Evolutionary conservation across 2,113 vertebrate species (phyloP).

Genomic region (Cyprinodon brontotheroides): DNA sequence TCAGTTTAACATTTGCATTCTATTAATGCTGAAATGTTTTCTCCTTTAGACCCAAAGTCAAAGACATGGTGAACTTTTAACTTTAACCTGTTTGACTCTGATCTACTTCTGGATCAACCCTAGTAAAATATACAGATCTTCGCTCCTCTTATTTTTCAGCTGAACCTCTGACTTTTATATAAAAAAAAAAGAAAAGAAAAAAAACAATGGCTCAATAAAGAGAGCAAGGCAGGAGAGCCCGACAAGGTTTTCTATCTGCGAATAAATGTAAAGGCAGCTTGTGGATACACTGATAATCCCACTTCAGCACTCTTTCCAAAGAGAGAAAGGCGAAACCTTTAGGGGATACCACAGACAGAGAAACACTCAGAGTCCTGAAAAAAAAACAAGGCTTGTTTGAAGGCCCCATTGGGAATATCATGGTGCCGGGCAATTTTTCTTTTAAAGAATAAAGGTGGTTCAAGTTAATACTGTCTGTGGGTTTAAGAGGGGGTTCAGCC

Average conservation of each 20-base stretch:
- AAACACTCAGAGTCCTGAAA: slow-evolving; percentile 75
- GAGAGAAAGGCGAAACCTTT: slow-evolving; percentile 76
- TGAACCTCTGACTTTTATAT: slow-evolving; percentile 62
- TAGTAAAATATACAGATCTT: slow-evolving; percentile 33
- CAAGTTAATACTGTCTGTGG: slow-evolving; percentile 79
- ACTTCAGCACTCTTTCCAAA: slow-evolving; percentile 62
- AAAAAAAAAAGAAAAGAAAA: slow-evolving; percentile 34
- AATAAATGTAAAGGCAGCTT: slow-evolving; percentile 64
- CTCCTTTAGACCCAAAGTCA: not conserved
- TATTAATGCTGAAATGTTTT: not conserved
- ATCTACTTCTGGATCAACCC: slow-evolving; percentile 26
- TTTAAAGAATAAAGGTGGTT: slow-evolving; percentile 80
- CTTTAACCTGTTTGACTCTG: slow-evolving; percentile 60
- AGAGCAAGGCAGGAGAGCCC: slow-evolving; percentile 55
- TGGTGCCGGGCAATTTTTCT: slow-evolving; percentile 79
- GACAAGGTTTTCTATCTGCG: slow-evolving; percentile 63
- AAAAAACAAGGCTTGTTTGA: slow-evolving; percentile 78
- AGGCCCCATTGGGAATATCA: slow-evolving; percentile 80
- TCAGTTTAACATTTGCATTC: not conserved
- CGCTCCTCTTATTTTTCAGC: slow-evolving; percentile 40
- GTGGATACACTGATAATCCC: slow-evolving; percentile 75
- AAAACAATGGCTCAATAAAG: slow-evolving; percentile 49
- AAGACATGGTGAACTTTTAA: slow-evolving; percentile 49
- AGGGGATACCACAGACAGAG: slow-evolving; percentile 76
- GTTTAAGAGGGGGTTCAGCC: slow-evolving; percentile 76